A percentile compares a stretch with the other conserved stretches of the same genome.
phyloP scores from a whole-genome alignment of 2,797 vertebrate species.

The Ctenosaura bakeri region DNA sequence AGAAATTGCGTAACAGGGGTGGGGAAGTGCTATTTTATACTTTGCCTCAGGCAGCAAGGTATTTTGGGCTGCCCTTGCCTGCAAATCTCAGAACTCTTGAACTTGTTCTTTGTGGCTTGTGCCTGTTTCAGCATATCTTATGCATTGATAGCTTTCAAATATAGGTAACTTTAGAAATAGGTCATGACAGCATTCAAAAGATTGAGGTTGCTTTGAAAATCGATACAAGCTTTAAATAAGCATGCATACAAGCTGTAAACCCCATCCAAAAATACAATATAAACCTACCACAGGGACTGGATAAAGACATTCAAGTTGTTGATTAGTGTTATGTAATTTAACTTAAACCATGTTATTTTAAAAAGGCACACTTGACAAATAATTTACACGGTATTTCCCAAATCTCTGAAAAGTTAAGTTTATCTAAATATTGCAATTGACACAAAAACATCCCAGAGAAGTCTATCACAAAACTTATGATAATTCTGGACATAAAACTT shows the following conservation, averaged over 20 bases:
- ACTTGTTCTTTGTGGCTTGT: background rate
- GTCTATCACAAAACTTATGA: constrained; percentile 47
- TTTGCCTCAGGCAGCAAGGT: background rate
- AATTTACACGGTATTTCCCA: constrained; percentile 46
- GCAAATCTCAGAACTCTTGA: background rate
- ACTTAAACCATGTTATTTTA: constrained; percentile 38
- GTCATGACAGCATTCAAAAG: background rate
- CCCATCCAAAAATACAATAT: constrained; percentile 38
- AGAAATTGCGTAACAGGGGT: too few species aligned
- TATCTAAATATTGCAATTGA: constrained; percentile 64
- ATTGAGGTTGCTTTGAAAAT: background rate
- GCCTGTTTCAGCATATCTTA: background rate
- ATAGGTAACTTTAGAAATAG: background rate
- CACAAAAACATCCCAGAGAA: constrained; percentile 63
- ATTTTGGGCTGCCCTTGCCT: background rate
- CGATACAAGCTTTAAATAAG: background rate
- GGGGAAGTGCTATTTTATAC: too few species aligned
- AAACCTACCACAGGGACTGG: background rate
- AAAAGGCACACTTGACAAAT: constrained; percentile 43
- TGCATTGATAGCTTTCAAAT: background rate
- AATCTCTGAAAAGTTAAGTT: constrained; percentile 61
- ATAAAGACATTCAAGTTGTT: constrained; percentile 50
- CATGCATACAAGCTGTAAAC: constrained; percentile 8
- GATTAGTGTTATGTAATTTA: constrained; percentile 44
- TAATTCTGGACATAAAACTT: constrained; percentile 57